These are phyloP conservation scores for Drosophila sp. DNA, from an alignment of 1,140 invertebrate species.

Conservation along the genomic window DNA sequence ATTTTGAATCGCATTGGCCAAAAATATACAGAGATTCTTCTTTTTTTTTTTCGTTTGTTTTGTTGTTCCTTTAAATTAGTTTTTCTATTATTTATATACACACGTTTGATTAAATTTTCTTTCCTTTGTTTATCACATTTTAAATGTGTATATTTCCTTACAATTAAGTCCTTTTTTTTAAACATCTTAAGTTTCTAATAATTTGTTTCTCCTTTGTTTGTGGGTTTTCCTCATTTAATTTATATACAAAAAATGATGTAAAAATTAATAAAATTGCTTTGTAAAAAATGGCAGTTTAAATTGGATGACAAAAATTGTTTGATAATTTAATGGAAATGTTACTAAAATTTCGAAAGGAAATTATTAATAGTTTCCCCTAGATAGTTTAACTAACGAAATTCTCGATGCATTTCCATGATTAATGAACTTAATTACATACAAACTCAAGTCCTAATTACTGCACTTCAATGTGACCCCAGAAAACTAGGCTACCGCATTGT, in stretches of 20 bases:
- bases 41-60: slow-evolving; percentile 10
- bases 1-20: slow-evolving; percentile 69
- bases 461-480: slow-evolving; percentile 63
- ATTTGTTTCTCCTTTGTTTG: slow-evolving; percentile 21
- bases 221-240: background rate
- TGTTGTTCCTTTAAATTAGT: slow-evolving; percentile 22
- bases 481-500: slow-evolving; percentile 45
- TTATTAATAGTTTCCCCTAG: slow-evolving; percentile 13
- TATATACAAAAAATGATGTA: background rate
- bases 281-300: slow-evolving; percentile 64
- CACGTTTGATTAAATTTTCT: slow-evolving; percentile 48
- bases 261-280: background rate
- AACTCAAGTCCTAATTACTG: slow-evolving; percentile 78
- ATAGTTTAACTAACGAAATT: slow-evolving; percentile 8
- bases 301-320: slow-evolving; percentile 11
- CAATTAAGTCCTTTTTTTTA: background rate
- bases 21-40: slow-evolving; percentile 62
- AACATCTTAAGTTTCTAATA: slow-evolving; percentile 14
- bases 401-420: slow-evolving; percentile 39
- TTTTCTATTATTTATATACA: slow-evolving; percentile 40
- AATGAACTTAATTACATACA: slow-evolving; percentile 70
- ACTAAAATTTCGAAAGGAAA: slow-evolving; percentile 1
- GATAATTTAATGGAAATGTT: background rate
- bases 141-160: slow-evolving; percentile 56
- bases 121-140: slow-evolving; percentile 64